These are phyloP conservation scores for Heterodera schachtii DNA, from an alignment of 1,140 invertebrate species.

Conservation along the genomic window DNA sequence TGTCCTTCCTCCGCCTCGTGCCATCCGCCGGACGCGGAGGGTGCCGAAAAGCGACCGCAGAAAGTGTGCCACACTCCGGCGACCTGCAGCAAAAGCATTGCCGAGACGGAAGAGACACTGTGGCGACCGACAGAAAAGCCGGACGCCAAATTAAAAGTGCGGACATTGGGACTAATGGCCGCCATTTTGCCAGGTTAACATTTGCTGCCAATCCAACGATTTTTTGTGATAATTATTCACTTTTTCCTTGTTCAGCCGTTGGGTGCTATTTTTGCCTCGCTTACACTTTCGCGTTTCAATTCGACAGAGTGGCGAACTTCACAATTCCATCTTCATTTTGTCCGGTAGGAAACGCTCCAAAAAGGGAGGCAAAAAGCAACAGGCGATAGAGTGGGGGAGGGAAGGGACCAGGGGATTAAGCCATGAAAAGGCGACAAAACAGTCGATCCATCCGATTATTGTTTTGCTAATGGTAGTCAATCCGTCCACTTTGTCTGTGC, in stretches of 20 bases:
- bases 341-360: conserved; percentile 9
- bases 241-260: conserved; percentile 10
- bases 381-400: too few species aligned
- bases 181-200: conserved; percentile 24
- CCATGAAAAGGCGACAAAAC: too few species aligned
- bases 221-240: not conserved
- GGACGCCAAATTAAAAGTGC: conserved; percentile 29
- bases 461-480: too few species aligned
- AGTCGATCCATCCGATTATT: too few species aligned
- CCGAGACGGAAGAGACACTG: not conserved
- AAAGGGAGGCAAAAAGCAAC: too few species aligned
- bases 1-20: not conserved
- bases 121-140: conserved; percentile 11
- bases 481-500: too few species aligned
- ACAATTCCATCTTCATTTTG: conserved; percentile 23
- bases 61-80: not conserved
- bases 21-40: too few species aligned
- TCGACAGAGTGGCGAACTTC: conserved; percentile 22
- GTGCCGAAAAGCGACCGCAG: too few species aligned
- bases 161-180: conserved; percentile 21
- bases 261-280: conserved; percentile 29
- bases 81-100: conserved; percentile 1
- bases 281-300: conserved; percentile 23
- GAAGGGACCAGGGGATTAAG: too few species aligned
- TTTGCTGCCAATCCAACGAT: not conserved